Percentiles rank a stretch among this genome's conserved stretches.
phyloP scores from a whole-genome alignment of 2,113 vertebrate species.

The Alligator mississippiensis region DNA sequence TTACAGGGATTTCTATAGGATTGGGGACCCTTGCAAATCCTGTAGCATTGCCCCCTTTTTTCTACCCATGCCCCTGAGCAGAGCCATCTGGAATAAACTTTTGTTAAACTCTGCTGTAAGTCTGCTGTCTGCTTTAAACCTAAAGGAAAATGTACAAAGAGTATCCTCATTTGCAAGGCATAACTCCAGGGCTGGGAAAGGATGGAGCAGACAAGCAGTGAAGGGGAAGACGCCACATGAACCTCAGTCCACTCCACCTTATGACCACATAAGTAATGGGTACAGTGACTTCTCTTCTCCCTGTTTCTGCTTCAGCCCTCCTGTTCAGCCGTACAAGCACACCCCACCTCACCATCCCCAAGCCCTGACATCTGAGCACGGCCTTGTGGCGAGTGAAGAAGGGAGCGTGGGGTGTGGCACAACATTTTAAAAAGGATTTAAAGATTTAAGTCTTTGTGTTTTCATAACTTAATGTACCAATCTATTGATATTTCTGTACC shows the following conservation, averaged over 20 bases:
- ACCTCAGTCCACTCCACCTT: not conserved
- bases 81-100: not conserved
- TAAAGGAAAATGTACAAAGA: not conserved
- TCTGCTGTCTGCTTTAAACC: not conserved
- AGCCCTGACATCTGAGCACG: too few relatives aligned
- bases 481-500: constrained; percentile 37
- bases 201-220: not conserved
- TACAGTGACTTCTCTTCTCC: fast-evolving
- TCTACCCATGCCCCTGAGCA: fast-evolving
- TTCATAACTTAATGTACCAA: not conserved
- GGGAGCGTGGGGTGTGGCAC: too few relatives aligned
- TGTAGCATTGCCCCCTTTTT: not conserved
- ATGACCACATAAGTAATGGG: not conserved
- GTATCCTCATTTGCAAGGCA: not conserved
- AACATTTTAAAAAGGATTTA: not conserved
- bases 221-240: not conserved
- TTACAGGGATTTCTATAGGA: fast-evolving
- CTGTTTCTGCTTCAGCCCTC: not conserved
- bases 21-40: fast-evolving
- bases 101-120: not conserved
- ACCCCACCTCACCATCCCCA: too few relatives aligned
- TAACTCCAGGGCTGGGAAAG: not conserved
- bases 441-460: constrained; percentile 36
- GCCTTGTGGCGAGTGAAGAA: too few relatives aligned
- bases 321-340: not conserved